Percentiles rank a stretch among this genome's conserved stretches.
These are phyloP conservation scores for Quadroppia sp. DNA, from an alignment of 2,888 invertebrate species.

Conservation along the genomic window DNA sequence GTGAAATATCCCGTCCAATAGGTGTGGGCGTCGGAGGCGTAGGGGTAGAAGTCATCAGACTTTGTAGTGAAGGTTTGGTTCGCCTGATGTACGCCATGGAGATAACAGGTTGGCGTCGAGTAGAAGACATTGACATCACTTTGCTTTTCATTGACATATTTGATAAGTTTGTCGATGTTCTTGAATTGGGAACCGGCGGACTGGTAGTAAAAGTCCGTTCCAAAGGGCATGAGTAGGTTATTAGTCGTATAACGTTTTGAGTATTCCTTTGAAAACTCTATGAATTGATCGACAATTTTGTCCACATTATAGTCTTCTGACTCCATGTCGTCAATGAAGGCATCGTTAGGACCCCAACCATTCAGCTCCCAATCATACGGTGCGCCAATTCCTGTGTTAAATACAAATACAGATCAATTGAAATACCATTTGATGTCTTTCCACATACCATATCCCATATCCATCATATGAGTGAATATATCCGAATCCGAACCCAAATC, in stretches of 20 bases:
- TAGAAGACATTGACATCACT: conserved; percentile 60
- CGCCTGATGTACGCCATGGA: conserved; percentile 60
- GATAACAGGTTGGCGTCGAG: conserved; percentile 59
- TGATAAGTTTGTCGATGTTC: conserved; percentile 80
- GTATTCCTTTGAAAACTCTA: neutral
- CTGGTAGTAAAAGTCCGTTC: conserved; percentile 38
- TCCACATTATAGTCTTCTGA: conserved; percentile 14
- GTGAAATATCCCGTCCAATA: conserved; percentile 90
- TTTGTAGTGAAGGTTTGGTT: conserved; percentile 50
- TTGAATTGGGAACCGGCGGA: conserved; percentile 62
- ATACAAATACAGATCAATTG: too few relatives aligned
- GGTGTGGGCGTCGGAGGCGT: conserved; percentile 74
- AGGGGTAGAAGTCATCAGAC: conserved; percentile 85
- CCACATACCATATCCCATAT: neutral
- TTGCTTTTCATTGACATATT: conserved; percentile 59
- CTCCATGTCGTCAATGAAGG: conserved; percentile 3
- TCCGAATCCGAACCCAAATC: conserved; percentile 50
- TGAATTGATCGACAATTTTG: neutral
- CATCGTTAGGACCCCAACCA: neutral
- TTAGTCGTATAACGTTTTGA: neutral
- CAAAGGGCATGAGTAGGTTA: conserved; percentile 34
- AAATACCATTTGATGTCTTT: neutral
- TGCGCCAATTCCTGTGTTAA: too few relatives aligned
- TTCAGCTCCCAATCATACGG: neutral
- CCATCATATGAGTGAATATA: neutral